phyloP scores from a whole-genome alignment of 2,888 invertebrate genomes.

The Drosophila formosana region DNA sequence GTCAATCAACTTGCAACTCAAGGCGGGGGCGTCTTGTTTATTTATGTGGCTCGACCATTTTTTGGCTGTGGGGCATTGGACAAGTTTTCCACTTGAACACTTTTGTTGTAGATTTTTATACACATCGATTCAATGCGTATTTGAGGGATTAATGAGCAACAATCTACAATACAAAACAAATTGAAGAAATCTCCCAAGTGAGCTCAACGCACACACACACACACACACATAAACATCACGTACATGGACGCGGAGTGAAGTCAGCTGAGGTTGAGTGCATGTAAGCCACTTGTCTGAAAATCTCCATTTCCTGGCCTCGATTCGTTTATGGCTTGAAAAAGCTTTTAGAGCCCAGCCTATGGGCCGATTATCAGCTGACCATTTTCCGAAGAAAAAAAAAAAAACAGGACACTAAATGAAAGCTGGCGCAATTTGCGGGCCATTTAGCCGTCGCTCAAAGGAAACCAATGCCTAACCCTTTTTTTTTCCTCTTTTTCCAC shows the following conservation, averaged over 20 bases:
- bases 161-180: constrained; percentile 74
- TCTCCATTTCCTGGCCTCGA: constrained; percentile 71
- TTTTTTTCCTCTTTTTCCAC: constrained; percentile 6
- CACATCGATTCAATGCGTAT: constrained; percentile 64
- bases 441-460: constrained; percentile 57
- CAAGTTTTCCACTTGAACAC: constrained; percentile 78
- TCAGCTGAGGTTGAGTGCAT: constrained; percentile 66
- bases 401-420: constrained; percentile 45
- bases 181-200: constrained; percentile 55
- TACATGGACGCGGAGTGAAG: constrained; percentile 37
- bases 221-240: constrained; percentile 34
- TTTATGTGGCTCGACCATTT: constrained; percentile 56
- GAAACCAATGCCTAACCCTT: constrained; percentile 32
- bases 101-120: constrained; percentile 70
- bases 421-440: constrained; percentile 63
- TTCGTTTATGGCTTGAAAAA: constrained; percentile 71
- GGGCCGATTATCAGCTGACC: constrained; percentile 67
- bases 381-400: constrained; percentile 11
- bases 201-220: constrained; percentile 25
- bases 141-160: constrained; percentile 81
- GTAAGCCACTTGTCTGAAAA: constrained; percentile 73
- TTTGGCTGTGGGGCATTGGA: constrained; percentile 36
- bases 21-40: constrained; percentile 38
- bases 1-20: constrained; percentile 1
- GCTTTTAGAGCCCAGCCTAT: constrained; percentile 71